Base-by-base conservation (phyloP, 2,888 invertebrate species). In the Eudasyphora cyanicolor region DNA sequence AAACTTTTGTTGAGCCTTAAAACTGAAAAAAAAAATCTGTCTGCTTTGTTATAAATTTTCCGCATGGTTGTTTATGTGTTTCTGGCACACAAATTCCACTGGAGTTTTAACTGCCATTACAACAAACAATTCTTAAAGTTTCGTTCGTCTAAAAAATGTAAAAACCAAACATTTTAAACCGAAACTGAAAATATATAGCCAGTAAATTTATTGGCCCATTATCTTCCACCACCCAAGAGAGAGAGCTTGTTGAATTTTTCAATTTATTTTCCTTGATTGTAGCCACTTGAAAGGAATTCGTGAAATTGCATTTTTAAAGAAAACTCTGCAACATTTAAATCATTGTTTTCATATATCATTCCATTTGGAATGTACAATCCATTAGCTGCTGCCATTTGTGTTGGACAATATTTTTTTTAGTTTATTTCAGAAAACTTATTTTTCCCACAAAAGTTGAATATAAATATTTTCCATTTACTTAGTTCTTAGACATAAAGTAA, bases 381-480 rank as follows among this genome's bases (percentile, higher is more conserved):
- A 67, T 67, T 67, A 38, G 14, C 24, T 24, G n/a, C n/a, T 35
- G 35, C 2, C 5, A 8, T 57, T 4, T 60, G 29, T 60, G 60
- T 62, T 14, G 49, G n/a, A n/a, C n/a, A n/a, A n/a, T 14, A 49
- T 19, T 38, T 8, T 14, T n/a, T 8, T 29, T 32, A 62, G 32
- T 49, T 49, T 54, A 24, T 21, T 24, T 12, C 57, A 24, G 35
- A 21, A 67, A 67, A 67, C 24, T 67, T n/a, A n/a, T n/a, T 60
- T 57, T 27, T 24, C 3, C 67, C 35, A 21, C 35, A 24, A 67
- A 51, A 67, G 67, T 67, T 67, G 14, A 21, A 42, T 67, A 21
- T 12, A 67, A 42, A 67, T 67, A 42, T 24, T 42, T 67, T 67
- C 38, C 35, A 67, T 67, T 67, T 67, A 42, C 38, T 24, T 67